Conservation (phyloP, 1,140 invertebrate species). For the Cotesia typhae region DNA sequence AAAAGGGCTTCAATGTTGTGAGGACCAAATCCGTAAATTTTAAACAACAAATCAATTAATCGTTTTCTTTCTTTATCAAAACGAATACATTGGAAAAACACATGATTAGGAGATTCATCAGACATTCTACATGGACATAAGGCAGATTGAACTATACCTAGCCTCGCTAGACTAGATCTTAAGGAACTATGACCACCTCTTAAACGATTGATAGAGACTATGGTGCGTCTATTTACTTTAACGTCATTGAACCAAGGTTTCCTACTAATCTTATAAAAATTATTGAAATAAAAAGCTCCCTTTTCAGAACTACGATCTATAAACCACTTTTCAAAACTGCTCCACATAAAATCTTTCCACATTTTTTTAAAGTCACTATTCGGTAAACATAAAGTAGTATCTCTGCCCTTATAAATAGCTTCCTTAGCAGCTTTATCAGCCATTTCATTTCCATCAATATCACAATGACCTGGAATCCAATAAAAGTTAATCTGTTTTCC, state of each 20-base stretch:
- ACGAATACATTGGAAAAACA: constrained; percentile 11
- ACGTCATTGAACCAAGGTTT: constrained; percentile 19
- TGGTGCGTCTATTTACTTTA: neutral
- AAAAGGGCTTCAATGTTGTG: neutral
- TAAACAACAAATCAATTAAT: neutral
- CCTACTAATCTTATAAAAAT: neutral
- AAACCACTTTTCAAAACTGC: constrained; percentile 25
- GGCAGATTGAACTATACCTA: constrained; percentile 9
- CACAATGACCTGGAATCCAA: constrained; percentile 21
- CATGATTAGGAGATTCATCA: constrained; percentile 2
- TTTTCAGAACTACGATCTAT: neutral
- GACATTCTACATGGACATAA: constrained; percentile 1
- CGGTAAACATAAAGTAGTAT: neutral
- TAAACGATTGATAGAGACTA: constrained; percentile 7
- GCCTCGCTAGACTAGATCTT: constrained; percentile 17
- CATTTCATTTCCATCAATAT: neutral
- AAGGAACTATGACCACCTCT: constrained; percentile 21
- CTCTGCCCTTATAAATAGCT: neutral
- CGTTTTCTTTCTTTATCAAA: constrained; percentile 11
- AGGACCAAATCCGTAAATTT: neutral
- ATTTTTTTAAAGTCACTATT: constrained; percentile 7
- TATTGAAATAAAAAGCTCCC: constrained; percentile 1
- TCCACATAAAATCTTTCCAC: neutral
- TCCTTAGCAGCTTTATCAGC: constrained; percentile 4
- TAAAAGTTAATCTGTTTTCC: constrained; percentile 13